Conservation (phyloP, 2,113 vertebrate genomes). For the Nestor notabilis region DNA sequence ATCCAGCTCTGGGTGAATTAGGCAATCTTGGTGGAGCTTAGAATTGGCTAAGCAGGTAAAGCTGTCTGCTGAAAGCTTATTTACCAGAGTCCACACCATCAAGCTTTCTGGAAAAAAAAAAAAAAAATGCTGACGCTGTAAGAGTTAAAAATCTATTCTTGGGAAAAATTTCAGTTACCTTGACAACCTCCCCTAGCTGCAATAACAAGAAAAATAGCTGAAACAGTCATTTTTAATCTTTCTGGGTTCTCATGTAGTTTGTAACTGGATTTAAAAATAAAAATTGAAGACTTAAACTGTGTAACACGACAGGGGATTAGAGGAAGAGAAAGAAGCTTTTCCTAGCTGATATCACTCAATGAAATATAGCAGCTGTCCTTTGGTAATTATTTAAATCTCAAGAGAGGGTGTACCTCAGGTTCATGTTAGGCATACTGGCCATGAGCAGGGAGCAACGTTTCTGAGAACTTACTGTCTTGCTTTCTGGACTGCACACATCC, state of each 20-base stretch:
- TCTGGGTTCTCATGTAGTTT: neutral
- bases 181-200: neutral
- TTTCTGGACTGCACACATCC: fast-evolving
- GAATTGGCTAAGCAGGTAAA: neutral
- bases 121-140: neutral
- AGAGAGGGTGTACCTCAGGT: neutral
- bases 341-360: neutral
- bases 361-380: neutral
- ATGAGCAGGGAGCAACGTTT: neutral
- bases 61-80: neutral
- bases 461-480: fast-evolving
- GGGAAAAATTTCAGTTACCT: neutral
- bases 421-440: fast-evolving
- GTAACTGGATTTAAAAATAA: neutral
- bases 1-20: neutral
- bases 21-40: neutral
- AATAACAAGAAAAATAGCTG: neutral
- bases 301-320: neutral
- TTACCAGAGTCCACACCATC: neutral
- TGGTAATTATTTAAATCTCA: neutral
- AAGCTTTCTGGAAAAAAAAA: neutral
- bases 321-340: neutral
- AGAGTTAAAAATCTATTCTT: neutral
- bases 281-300: neutral
- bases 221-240: neutral